Conservation (phyloP, 2,888 invertebrate genomes). For the Andrena chrysosceles region DNA sequence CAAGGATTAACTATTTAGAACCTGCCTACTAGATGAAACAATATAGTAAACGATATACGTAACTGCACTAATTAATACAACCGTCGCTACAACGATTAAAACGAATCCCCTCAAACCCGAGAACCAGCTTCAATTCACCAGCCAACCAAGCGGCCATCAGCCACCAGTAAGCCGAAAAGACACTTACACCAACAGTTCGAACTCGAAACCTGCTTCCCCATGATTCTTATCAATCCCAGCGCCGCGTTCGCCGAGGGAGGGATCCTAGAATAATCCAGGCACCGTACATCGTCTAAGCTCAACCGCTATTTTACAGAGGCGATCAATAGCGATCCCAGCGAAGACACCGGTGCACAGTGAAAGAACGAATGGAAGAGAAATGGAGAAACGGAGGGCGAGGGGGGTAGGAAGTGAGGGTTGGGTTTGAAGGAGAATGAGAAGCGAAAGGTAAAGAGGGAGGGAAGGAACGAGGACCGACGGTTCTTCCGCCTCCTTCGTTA, state of each 20-base stretch:
- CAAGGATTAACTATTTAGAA: too few relatives aligned
- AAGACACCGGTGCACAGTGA: constrained; percentile 43
- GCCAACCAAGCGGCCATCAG: neutral
- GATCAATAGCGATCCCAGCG: constrained; percentile 65
- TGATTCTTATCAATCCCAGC: constrained; percentile 54
- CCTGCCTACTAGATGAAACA: too few relatives aligned
- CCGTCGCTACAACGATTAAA: too few relatives aligned
- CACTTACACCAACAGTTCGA: constrained; percentile 16
- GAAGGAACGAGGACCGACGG: constrained; percentile 14
- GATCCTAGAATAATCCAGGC: constrained; percentile 52
- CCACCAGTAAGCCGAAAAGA: neutral
- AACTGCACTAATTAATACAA: too few relatives aligned
- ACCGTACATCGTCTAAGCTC: constrained; percentile 53
- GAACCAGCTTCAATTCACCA: too few relatives aligned
- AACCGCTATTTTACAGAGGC: constrained; percentile 62
- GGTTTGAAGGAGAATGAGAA: constrained; percentile 23
- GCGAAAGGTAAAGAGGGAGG: constrained; percentile 27
- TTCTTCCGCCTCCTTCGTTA: constrained; percentile 58
- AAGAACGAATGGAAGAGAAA: constrained; percentile 38
- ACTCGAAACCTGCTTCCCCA: constrained; percentile 7
- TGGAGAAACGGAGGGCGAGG: neutral
- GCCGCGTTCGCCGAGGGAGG: constrained; percentile 17
- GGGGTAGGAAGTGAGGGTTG: neutral
- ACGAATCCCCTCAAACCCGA: too few relatives aligned
- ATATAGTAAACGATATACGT: too few relatives aligned